Percentiles rank a stretch among this genome's conserved stretches.
Evolutionary conservation across 2,888 invertebrate genomes (phyloP).

Genomic region (Rhagonycha fulva): DNA sequence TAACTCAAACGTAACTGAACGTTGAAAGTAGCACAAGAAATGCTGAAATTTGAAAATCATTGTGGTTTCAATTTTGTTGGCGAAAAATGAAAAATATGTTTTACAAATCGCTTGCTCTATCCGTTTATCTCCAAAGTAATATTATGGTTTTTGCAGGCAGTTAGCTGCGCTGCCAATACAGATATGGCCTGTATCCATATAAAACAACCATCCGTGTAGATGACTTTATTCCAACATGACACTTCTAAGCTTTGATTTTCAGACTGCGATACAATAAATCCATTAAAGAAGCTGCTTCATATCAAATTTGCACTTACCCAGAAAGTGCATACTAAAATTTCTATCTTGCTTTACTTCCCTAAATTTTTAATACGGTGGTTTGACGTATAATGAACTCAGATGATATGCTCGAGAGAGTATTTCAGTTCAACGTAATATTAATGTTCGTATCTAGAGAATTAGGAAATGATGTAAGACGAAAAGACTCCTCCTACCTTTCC

Average conservation of each 20-base stretch:
- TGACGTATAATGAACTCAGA: conserved; percentile 21
- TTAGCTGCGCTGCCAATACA: conserved; percentile 38
- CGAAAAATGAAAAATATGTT: conserved; percentile 33
- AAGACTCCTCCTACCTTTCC: neutral
- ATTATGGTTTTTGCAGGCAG: conserved; percentile 42
- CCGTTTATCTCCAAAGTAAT: conserved; percentile 42
- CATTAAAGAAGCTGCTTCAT: neutral
- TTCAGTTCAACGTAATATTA: conserved; percentile 18
- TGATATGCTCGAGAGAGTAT: conserved; percentile 13
- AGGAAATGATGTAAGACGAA: conserved; percentile 14
- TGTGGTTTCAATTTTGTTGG: conserved; percentile 22
- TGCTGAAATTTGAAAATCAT: conserved; percentile 8
- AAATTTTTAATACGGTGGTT: conserved; percentile 13
- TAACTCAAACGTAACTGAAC: neutral
- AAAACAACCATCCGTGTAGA: conserved; percentile 22
- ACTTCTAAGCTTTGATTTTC: conserved; percentile 12
- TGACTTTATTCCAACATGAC: conserved; percentile 37
- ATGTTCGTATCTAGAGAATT: conserved; percentile 18
- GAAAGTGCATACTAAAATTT: neutral
- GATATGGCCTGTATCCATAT: conserved; percentile 31
- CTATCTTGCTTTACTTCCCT: neutral
- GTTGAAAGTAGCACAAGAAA: neutral
- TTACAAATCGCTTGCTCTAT: conserved; percentile 39
- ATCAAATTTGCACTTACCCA: neutral
- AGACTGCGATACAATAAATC: neutral